Base-by-base conservation (phyloP, 2,113 vertebrate species). In the Peromyscus californicus region DNA sequence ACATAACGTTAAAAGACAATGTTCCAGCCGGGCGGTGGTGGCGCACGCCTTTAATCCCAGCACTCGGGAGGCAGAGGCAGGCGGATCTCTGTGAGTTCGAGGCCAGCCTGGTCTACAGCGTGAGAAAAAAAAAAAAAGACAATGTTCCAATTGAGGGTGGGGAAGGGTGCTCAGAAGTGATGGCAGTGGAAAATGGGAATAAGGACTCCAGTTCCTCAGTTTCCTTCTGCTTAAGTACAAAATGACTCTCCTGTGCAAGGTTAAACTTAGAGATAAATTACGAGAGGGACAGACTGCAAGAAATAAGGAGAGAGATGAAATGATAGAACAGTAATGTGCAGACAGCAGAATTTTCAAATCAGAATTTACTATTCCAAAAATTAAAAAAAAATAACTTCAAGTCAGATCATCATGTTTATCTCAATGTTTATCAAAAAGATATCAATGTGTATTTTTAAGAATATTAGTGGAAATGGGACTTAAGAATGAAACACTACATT, bases 371-470 rank as follows among this genome's bases (percentile, higher is more conserved):
- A 42, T 83, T 95, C 29, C 51, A 95, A 95, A 91, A 65, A 3
- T 29, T 24, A 45, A 84, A 67, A 84, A 1, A 67, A 84, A 1
- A 59, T 31, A 80, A 75, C 11, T 45, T 12, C 65, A 93, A 90
- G 42, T 72, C 12, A 54, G 61, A 94, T 17, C 72, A 42, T 33
- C 33, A 11, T 70, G 9, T 39, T 86, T 70, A 92, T 17, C 78
- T n/a, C 39, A n/a, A 8, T 57, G 11, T 65, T 85, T 59, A 2
- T 95, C 87, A n/a, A n/a, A 88, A 84, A 94, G 16, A 89, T 36
- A 84, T 48, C 69, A 31, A 36, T n/a, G 39, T 85, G n/a, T 76
- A 95, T 82, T 70, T 65, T 36, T 95, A 92, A 86, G 45, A 90
- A 96, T 83, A 36, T 31, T 70, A 91, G 65, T 90, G 29, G 91